These are phyloP conservation scores for Chymomyza caudatula DNA, from an alignment of 2,888 invertebrate species.

Conservation along the genomic window DNA sequence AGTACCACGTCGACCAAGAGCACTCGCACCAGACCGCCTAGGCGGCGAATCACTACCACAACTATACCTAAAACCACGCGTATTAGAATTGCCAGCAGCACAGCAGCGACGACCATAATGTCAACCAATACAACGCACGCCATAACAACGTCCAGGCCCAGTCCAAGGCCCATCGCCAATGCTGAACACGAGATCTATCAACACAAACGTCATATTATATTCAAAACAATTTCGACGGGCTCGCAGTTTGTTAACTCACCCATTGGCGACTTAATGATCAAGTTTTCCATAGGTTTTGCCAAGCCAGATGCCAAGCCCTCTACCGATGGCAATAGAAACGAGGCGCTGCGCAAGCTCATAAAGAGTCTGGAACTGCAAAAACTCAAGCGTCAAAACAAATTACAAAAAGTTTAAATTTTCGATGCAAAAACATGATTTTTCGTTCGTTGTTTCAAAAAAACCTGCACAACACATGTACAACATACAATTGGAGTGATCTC, in stretches of 20 bases:
- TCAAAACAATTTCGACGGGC: slow-evolving; percentile 67
- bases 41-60: not conserved
- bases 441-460: not conserved
- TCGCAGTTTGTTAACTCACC: slow-evolving; percentile 73
- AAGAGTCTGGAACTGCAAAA: slow-evolving; percentile 54
- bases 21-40: slow-evolving; percentile 7
- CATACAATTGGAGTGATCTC: not conserved
- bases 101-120: not conserved
- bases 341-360: slow-evolving; percentile 48
- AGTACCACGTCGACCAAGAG: slow-evolving; percentile 5
- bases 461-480: not conserved
- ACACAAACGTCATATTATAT: slow-evolving; percentile 57
- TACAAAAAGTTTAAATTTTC: slow-evolving; percentile 7
- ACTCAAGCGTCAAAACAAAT: slow-evolving; percentile 35
- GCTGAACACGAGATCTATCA: slow-evolving; percentile 26
- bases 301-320: slow-evolving; percentile 33
- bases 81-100: no score
- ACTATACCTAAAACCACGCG: no score
- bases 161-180: slow-evolving; percentile 12
- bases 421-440: not conserved
- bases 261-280: slow-evolving; percentile 72
- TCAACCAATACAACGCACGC: slow-evolving; percentile 1
- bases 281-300: slow-evolving; percentile 72
- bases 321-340: slow-evolving; percentile 6
- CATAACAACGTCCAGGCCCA: slow-evolving; percentile 6